Conservation (phyloP, 2,113 vertebrate genomes). For the Ifrita kowaldi region DNA sequence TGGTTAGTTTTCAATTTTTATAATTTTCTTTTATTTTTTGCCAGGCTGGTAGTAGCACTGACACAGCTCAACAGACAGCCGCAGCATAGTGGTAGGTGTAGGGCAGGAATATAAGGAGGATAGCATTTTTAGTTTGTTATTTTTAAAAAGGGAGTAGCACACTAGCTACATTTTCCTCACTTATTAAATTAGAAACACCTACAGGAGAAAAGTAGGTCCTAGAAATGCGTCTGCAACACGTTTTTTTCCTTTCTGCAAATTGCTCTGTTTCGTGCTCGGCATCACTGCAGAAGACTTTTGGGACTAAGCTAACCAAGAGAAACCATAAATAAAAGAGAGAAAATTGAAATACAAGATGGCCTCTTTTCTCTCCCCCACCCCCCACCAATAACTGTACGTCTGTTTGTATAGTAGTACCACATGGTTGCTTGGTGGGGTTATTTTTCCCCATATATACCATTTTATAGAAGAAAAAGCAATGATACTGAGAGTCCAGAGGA, state of each 20-base stretch:
- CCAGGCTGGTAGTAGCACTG: not conserved
- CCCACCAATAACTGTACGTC: not conserved
- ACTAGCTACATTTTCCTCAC: not conserved
- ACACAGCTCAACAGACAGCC: not conserved
- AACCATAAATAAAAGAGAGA: not conserved
- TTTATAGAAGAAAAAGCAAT: not conserved
- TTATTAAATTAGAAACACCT: not conserved
- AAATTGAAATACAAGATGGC: not conserved
- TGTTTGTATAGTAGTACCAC: not conserved
- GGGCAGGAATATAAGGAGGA: not conserved
- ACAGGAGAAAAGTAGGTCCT: not conserved
- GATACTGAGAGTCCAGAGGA: not conserved
- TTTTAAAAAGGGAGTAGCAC: not conserved
- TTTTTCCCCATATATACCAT: not conserved
- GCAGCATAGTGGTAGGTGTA: not conserved
- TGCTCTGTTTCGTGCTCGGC: not conserved
- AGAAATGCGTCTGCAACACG: not conserved
- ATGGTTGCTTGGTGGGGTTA: not conserved
- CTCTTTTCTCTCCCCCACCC: not conserved
- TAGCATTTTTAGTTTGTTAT: not conserved
- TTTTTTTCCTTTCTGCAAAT: not conserved
- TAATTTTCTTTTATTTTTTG: not conserved
- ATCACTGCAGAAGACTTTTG: not conserved
- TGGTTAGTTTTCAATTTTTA: not conserved
- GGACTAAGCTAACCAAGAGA: not conserved